Evolutionary conservation across 2,113 vertebrate species (phyloP), one percentile per base, ranked within the genome.

Genomic region (Hemichromis elongatus): DNA sequence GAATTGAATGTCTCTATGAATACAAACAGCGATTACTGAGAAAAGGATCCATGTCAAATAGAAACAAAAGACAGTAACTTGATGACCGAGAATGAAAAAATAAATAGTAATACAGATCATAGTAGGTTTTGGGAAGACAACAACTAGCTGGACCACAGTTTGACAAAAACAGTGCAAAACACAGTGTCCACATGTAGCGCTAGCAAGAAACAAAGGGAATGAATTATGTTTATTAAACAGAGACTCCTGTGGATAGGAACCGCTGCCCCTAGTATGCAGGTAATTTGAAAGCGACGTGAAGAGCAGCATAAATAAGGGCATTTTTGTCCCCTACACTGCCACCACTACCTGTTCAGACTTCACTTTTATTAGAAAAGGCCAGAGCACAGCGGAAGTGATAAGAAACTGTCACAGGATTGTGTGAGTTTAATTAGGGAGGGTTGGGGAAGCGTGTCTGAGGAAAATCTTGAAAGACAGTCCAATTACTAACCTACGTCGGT

Each of bases 341-440:
- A 28, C 37, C 77, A 16, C 50, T 33, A 59, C 70, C 47, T 84
- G 56, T 83, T 86, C 53, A 79, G 53, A 75, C 35, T 53, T 81
- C 80, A 35, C 2, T 79, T 86, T 86, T 86, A 87, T 88, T 79
- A 82, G 56, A 88, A 75, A 83, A 83, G 85, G 53, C 73, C 73
- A 80, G 57, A 47, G 80, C 35, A 82, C 50, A 84, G 68, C 16
- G 1, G 52, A 75, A 68, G 70, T 57, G 81, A 91, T 85, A 83
- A 59, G 78, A 91, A 86, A 83, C 75, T 89, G 85, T 86, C 91
- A 86, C 28, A 75, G 19, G 70, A 83, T 81, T 83, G 86, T 82
- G 79, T 73, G 79, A 81, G 77, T 63, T 87, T 92, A 92, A 93
- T 93, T 90, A 93, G 88, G 53, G 54, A 81, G 80, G 85, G 82